A percentile compares a stretch with the other conserved stretches of the same genome.
These are phyloP conservation scores for Drepana arcuata DNA, from an alignment of 1,140 invertebrate genomes.

Conservation along the genomic window DNA sequence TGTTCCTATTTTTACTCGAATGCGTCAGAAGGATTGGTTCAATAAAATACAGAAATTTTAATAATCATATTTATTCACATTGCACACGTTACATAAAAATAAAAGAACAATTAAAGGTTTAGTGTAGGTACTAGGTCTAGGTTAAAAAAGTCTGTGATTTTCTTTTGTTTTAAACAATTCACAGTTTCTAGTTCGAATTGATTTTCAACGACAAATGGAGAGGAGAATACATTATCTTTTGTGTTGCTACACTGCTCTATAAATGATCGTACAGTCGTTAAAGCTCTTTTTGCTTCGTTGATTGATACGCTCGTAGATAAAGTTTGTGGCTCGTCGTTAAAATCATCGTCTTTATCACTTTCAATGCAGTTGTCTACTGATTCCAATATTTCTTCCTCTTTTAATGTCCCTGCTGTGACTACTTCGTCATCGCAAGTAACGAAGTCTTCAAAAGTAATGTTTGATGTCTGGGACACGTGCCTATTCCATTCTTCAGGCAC, in stretches of 20 bases:
- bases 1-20: background rate
- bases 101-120: background rate
- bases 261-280: slow-evolving; percentile 4
- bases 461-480: slow-evolving; percentile 7
- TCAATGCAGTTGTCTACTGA: slow-evolving; percentile 9
- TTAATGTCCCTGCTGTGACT: slow-evolving; percentile 7
- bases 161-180: background rate
- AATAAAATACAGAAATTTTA: background rate
- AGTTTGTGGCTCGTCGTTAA: slow-evolving; percentile 12
- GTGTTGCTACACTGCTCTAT: slow-evolving; percentile 4
- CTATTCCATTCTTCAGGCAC: slow-evolving; percentile 9
- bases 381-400: slow-evolving; percentile 10
- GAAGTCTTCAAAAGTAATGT: slow-evolving; percentile 3
- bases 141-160: background rate
- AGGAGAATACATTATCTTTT: slow-evolving; percentile 2
- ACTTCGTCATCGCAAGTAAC: slow-evolving; percentile 6
- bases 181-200: background rate
- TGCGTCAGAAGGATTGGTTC: background rate
- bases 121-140: too few relatives aligned
- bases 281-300: slow-evolving; percentile 6
- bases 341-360: slow-evolving; percentile 10
- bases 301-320: slow-evolving; percentile 10
- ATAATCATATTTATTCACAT: background rate
- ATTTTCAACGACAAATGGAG: slow-evolving; percentile 7
- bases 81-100: background rate